phyloP scores from a whole-genome alignment of 2,113 vertebrate species.

The Symphodus melops region DNA sequence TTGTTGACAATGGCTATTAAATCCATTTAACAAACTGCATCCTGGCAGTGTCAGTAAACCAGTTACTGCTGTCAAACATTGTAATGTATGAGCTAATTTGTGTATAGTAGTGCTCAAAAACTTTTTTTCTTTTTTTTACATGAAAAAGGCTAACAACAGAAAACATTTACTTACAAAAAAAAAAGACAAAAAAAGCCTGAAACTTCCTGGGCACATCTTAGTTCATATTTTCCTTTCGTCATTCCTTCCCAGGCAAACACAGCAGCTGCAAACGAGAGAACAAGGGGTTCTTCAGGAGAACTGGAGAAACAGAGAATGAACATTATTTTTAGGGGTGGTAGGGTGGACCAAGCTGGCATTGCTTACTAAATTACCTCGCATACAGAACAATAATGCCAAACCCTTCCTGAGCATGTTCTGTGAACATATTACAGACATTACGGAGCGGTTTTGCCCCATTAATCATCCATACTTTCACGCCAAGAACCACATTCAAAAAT shows the following conservation, averaged over 20 bases:
- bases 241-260: slow-evolving; percentile 57
- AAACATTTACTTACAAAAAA: slow-evolving; percentile 31
- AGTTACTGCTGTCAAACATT: neutral
- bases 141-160: slow-evolving; percentile 26
- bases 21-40: neutral
- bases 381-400: slow-evolving; percentile 76
- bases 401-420: slow-evolving; percentile 73
- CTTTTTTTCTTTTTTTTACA: slow-evolving; percentile 5
- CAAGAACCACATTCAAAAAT: slow-evolving; percentile 79
- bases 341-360: slow-evolving; percentile 59
- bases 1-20: neutral
- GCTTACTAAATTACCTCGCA: slow-evolving; percentile 61
- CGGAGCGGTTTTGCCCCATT: slow-evolving; percentile 74
- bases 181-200: slow-evolving; percentile 49
- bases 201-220: slow-evolving; percentile 59
- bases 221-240: slow-evolving; percentile 76
- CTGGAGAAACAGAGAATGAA: slow-evolving; percentile 36
- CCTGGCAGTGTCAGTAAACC: neutral
- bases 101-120: neutral
- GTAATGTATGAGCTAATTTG: slow-evolving; percentile 6
- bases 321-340: neutral
- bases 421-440: slow-evolving; percentile 80
- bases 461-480: slow-evolving; percentile 58
- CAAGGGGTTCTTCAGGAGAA: slow-evolving; percentile 64
- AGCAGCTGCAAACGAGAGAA: slow-evolving; percentile 69